Evolutionary conservation across 2,113 vertebrate genomes (phyloP), one percentile per base, ranked within the genome.

Genomic region (Motacilla tschutschensis): DNA sequence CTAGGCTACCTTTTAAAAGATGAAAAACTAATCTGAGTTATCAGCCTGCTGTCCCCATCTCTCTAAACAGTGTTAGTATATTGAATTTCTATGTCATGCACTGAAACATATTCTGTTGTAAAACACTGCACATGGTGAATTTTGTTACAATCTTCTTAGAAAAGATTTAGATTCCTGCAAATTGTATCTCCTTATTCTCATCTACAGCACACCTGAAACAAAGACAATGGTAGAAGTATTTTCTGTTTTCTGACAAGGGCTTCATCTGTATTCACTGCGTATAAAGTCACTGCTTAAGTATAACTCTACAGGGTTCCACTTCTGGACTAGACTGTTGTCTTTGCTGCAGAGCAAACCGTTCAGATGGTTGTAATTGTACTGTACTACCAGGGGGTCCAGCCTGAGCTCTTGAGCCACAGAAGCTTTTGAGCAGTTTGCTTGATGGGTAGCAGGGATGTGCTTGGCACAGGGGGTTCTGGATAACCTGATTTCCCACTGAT

Each of bases 241-340:
- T 83, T 57, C 33, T 57, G 36, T 70, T 76, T 83, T 79, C 67
- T 89, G 85, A 58, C 90, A 93, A 82, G 82, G 87, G 88, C 60
- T 85, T 91, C 10, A 91, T 95, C 89, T 87, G 89, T 90, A 94
- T 93, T 92, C 90, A 67, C 24, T 54, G 62, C 54, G 65, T 72
- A 91, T 75, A 85, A 83, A 88, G 87, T 84, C 17, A 0, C 35
- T 9, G 1, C 64, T 90, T 80, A 87, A 83, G 60, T 64, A 33
- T 57, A 80, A 64, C 87, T 88, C 93, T 38, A 10, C 12, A 6
- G 92, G 89, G 69, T 90, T 91, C 92, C 89, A 80, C 82, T 90
- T 92, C 87, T 91, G 69, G 92, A 77, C 35, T 35, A 74, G 72
- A 26, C 67, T 71, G 78, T 66, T 87, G 84, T 53, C 79, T 90